Evolutionary conservation across 2,888 invertebrate species (phyloP).

Genomic region (Temnothorax ravouxi): DNA sequence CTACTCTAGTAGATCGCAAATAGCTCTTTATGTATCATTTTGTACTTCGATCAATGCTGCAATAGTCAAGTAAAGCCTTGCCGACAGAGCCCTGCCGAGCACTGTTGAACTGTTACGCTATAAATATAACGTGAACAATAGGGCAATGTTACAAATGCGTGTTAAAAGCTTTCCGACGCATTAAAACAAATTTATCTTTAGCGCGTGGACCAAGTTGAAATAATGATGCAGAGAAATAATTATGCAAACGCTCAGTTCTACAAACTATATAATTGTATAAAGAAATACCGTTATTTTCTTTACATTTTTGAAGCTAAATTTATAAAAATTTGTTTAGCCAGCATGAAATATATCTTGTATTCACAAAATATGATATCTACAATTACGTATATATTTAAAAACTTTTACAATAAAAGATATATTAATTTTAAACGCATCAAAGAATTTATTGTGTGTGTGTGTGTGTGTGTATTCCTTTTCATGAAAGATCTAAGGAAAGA

Average conservation of each 20-base stretch:
- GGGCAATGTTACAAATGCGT: conserved; percentile 15
- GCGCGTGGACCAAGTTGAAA: neutral
- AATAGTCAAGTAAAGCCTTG: conserved; percentile 3
- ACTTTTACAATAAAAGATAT: too few relatives aligned
- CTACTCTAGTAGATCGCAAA: conserved; percentile 23
- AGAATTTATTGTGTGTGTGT: too few relatives aligned
- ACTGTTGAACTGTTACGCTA: conserved; percentile 35
- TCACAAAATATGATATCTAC: neutral
- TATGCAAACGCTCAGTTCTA: neutral
- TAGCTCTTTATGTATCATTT: conserved; percentile 32
- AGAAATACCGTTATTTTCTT: neutral
- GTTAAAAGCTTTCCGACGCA: conserved; percentile 11
- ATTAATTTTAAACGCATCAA: neutral
- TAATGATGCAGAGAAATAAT: neutral
- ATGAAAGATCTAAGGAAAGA: neutral
- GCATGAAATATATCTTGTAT: neutral
- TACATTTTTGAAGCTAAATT: neutral
- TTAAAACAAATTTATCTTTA: conserved; percentile 25
- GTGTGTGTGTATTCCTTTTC: neutral
- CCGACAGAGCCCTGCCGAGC: neutral
- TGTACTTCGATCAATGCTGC: conserved; percentile 11
- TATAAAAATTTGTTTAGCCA: neutral
- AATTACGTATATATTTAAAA: too few relatives aligned
- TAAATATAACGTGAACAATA: conserved; percentile 41
- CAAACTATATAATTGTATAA: neutral